phyloP scores from a whole-genome alignment of 2,888 invertebrate genomes.

The Parnassius smintheus region DNA sequence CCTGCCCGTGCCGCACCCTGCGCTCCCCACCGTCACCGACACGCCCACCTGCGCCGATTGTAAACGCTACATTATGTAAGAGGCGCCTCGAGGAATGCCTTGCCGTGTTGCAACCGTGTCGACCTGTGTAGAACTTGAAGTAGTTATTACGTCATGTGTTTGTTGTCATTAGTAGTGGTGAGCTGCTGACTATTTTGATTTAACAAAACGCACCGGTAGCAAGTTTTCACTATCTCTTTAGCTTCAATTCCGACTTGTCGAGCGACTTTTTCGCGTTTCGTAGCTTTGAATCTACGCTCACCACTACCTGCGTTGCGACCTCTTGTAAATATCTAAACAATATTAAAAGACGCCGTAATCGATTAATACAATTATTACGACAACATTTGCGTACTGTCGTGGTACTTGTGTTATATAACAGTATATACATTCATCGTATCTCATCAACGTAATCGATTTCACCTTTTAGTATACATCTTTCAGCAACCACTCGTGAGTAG shows the following conservation, averaged over 20 bases:
- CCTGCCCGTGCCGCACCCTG: slow-evolving; percentile 69
- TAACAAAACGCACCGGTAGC: no score
- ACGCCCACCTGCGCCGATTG: slow-evolving; percentile 90
- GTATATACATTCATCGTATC: slow-evolving; percentile 35
- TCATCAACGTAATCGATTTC: slow-evolving; percentile 45
- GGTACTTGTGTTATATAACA: slow-evolving; percentile 44
- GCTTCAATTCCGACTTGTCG: no score
- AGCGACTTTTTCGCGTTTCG: no score
- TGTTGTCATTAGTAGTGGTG: slow-evolving; percentile 1
- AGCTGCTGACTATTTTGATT: no score
- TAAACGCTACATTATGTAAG: slow-evolving; percentile 94
- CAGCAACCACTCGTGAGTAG: slow-evolving; percentile 26
- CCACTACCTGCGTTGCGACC: slow-evolving; percentile 4
- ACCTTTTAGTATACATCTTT: slow-evolving; percentile 34
- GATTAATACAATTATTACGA: slow-evolving; percentile 10
- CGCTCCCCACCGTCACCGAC: slow-evolving; percentile 79
- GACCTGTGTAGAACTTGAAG: slow-evolving; percentile 65
- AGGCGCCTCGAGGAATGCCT: slow-evolving; percentile 74
- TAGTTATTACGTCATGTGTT: slow-evolving; percentile 29
- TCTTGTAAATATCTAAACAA: slow-evolving; percentile 14
- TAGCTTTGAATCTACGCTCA: no score
- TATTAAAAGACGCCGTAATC: slow-evolving; percentile 26
- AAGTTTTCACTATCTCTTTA: no score
- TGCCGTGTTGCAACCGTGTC: slow-evolving; percentile 80
- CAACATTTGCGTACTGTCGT: slow-evolving; percentile 22